Base-by-base conservation (phyloP, 2,888 invertebrate genomes). In the Protonemura montana region DNA sequence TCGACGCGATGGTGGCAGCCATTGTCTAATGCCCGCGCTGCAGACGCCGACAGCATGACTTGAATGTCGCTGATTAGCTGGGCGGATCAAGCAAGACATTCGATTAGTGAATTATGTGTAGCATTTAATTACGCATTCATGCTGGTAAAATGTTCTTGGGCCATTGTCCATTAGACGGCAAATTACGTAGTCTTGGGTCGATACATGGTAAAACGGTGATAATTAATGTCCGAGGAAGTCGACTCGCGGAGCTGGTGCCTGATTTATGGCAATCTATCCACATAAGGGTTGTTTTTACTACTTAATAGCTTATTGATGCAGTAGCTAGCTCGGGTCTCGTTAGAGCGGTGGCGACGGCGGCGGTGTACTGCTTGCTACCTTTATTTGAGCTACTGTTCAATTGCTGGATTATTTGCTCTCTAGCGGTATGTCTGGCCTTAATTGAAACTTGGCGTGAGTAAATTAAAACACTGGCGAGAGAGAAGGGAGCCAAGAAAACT, bases 371-470 rank as follows among this genome's bases (percentile, higher is more conserved):
- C 13, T 1, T 59, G 21, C 21, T 59, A 59, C 7, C 59, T 5
- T 13, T 41, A 59, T 59, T 10, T 59, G 35, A 35, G 35, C 35
- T 35, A 21, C 59, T 59, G 21, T 59, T 21, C 59, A 59, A 59
- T 13, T 21, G 84, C 28, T 26, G 30, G 82, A 30, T 29, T 82
- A 82, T 86, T 86, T 82, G 86, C 86, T 86, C 86, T 42, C 81
- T 13, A 78, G 85, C 80, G 27, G 85, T 59, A 80, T 30, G 82
- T 16, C 26, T 76, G 82, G 30, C 77, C 86, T 82, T 86, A 86
- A 86, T 86, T 82, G 86, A 86, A 86, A 86, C 86, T 82, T 86
- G 76, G 82, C 86, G 86, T 86, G 86, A 82, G 86, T 76, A 41
- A 86, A 82, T 86, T 82, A 86, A 86, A 82, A 82, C 76, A 82